These are phyloP conservation scores for Saguinus oedipus DNA, from an alignment of 2,797 vertebrate genomes.

Conservation along the genomic window DNA sequence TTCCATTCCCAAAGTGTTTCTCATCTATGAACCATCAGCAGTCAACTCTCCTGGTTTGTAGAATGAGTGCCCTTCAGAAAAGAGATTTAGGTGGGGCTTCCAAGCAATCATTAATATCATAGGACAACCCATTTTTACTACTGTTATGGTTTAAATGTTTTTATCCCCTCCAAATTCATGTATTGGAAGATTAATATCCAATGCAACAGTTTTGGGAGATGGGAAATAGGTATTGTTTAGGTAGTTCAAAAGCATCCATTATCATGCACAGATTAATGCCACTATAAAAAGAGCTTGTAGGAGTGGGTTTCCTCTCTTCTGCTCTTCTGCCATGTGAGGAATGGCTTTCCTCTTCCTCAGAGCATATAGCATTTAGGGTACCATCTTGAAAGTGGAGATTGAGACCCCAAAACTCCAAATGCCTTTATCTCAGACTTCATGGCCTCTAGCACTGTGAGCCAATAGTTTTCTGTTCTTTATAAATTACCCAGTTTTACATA, in stretches of 20 bases:
- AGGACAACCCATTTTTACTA: fast-evolving
- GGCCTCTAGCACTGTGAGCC: not conserved
- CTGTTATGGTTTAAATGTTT: not conserved
- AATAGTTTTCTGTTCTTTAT: not conserved
- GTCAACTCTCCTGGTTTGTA: not conserved
- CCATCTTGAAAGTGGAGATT: not conserved
- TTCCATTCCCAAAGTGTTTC: not conserved
- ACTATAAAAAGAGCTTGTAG: not conserved
- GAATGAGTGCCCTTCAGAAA: not conserved
- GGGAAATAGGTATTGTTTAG: not conserved
- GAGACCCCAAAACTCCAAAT: not conserved
- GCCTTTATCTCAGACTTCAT: not conserved
- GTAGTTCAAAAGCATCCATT: not conserved
- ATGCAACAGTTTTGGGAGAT: not conserved
- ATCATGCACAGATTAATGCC: not conserved
- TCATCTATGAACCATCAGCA: not conserved
- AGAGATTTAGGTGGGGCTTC: not conserved
- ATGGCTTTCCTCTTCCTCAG: not conserved
- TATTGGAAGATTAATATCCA: not conserved
- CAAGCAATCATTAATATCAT: not conserved
- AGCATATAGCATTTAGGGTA: not conserved
- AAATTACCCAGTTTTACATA: not conserved
- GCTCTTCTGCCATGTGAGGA: not conserved
- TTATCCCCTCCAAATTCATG: not conserved
- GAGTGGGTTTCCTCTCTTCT: not conserved